A percentile compares a stretch with the other conserved stretches of the same genome.
These are phyloP conservation scores for Drosophila austrosaltans DNA, from an alignment of 2,888 invertebrate species.

Conservation along the genomic window DNA sequence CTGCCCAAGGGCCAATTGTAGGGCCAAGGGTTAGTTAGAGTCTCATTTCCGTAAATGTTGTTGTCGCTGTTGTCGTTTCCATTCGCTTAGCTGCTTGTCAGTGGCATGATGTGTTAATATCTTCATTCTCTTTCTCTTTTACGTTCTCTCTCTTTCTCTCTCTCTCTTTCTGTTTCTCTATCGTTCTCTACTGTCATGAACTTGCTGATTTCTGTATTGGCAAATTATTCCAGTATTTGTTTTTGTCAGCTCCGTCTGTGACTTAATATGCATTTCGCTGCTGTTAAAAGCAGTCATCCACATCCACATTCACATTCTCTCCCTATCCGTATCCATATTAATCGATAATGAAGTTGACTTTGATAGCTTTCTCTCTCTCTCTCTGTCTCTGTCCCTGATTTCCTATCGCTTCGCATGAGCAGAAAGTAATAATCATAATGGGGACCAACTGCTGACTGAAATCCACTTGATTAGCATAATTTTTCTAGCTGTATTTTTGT, in stretches of 20 bases:
- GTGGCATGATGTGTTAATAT: constrained; percentile 76
- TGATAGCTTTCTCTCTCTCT: constrained; percentile 28
- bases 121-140: constrained; percentile 33
- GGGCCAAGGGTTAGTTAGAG: constrained; percentile 43
- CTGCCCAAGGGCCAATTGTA: constrained; percentile 16
- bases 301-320: constrained; percentile 21
- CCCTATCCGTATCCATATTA: constrained; percentile 31
- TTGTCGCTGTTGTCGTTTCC: constrained; percentile 19
- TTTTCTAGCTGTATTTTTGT: constrained; percentile 41
- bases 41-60: constrained; percentile 59
- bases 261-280: constrained; percentile 70
- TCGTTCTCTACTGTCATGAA: constrained; percentile 6
- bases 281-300: constrained; percentile 48
- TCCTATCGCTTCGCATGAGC: constrained; percentile 9
- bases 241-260: constrained; percentile 62
- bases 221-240: constrained; percentile 74
- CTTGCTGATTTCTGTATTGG: constrained; percentile 52
- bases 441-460: constrained; percentile 35
- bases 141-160: constrained; percentile 20
- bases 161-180: constrained; percentile 4
- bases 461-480: constrained; percentile 63
- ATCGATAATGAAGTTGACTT: constrained; percentile 71
- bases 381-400: constrained; percentile 5
- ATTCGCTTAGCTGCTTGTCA: constrained; percentile 55
- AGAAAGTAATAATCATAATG: constrained; percentile 66